These are phyloP conservation scores for Calliscelio sp. DNA, from an alignment of 2,888 invertebrate species.

Conservation along the genomic window DNA sequence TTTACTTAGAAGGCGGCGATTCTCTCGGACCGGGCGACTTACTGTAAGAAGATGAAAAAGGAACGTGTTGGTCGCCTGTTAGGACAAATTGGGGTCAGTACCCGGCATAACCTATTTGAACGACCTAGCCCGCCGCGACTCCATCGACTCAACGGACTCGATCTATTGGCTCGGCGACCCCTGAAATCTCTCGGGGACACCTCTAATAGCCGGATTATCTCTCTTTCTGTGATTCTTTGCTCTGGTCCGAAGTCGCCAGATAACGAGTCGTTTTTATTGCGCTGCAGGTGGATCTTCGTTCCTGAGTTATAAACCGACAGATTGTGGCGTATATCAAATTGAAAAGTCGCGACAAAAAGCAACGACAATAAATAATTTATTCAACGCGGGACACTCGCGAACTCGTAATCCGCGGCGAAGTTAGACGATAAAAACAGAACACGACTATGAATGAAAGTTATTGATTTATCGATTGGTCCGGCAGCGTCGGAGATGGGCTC, in stretches of 20 bases:
- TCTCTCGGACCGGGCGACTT: conserved; percentile 77
- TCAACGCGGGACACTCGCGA: conserved; percentile 5
- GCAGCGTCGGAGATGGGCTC: conserved; percentile 79
- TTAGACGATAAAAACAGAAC: conserved; percentile 53
- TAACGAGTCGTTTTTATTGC: conserved; percentile 79
- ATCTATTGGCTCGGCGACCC: conserved; percentile 82
- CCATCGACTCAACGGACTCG: conserved; percentile 80
- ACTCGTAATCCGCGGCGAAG: conserved; percentile 44
- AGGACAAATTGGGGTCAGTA: conserved; percentile 85
- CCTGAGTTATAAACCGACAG: conserved; percentile 65
- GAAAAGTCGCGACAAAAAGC: conserved; percentile 26
- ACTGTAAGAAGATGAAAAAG: conserved; percentile 81
- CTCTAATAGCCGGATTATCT: conserved; percentile 86
- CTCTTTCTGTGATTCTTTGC: conserved; percentile 79
- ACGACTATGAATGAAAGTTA: conserved; percentile 77
- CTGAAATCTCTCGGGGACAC: conserved; percentile 84
- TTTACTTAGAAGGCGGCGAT: conserved; percentile 81
- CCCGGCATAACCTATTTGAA: conserved; percentile 78
- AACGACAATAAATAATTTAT: conserved; percentile 21
- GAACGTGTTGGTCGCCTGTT: conserved; percentile 83
- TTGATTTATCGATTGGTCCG: conserved; percentile 82
- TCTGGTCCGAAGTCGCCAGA: conserved; percentile 79
- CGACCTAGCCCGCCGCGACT: conserved; percentile 80
- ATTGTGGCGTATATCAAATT: conserved; percentile 61
- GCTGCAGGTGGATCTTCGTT: conserved; percentile 49